Evolutionary conservation across 2,797 vertebrate genomes (phyloP).

Genomic region (Gallinago solitaria): DNA sequence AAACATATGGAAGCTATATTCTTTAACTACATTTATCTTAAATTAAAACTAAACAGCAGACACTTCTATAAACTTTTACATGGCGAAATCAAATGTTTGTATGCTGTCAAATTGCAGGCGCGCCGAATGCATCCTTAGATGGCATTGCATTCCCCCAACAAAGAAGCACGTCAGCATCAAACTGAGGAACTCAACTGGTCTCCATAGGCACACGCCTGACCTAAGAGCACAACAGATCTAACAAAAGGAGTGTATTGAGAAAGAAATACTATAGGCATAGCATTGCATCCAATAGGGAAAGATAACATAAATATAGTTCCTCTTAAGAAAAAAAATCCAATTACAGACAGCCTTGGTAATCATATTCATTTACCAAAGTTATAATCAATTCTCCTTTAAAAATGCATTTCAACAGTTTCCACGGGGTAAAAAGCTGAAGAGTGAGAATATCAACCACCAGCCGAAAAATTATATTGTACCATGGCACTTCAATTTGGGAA

Average conservation of each 20-base stretch:
- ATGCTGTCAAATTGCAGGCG: neutral
- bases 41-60: conserved; percentile 47
- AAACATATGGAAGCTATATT: conserved; percentile 49
- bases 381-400: conserved; percentile 45
- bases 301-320: conserved; percentile 17
- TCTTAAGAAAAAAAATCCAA: conserved; percentile 36
- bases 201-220: neutral
- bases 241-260: neutral
- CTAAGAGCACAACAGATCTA: neutral
- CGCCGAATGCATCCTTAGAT: neutral
- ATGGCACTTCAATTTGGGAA: conserved; percentile 1
- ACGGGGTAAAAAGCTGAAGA: conserved; percentile 12
- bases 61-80: conserved; percentile 43
- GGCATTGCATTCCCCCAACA: neutral
- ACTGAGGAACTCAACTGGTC: neutral
- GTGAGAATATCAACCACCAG: neutral
- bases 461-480: neutral
- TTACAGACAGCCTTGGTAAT: conserved; percentile 33
- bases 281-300: neutral
- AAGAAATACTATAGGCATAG: neutral
- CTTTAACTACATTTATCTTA: conserved; percentile 30
- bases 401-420: neutral
- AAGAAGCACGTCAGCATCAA: neutral
- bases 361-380: conserved; percentile 29
- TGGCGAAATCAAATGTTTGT: conserved; percentile 14